Percentiles rank a stretch among this genome's conserved stretches.
phyloP scores from a whole-genome alignment of 1,140 invertebrate species.

The Monomorium pharaonis region DNA sequence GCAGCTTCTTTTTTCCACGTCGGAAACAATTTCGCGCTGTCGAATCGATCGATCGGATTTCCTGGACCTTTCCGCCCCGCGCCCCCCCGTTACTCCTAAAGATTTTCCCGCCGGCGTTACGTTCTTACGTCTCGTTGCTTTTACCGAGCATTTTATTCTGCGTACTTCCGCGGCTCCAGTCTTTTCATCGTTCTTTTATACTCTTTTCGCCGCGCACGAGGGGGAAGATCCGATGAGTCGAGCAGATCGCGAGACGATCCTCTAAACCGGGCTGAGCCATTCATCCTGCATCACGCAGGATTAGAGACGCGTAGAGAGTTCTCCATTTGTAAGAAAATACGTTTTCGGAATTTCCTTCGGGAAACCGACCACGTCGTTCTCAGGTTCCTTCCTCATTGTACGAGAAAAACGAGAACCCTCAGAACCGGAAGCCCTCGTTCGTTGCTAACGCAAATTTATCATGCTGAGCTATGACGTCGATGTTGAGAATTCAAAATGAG shows the following conservation, averaged over 20 bases:
- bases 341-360: slow-evolving; percentile 73
- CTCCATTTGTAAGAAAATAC: slow-evolving; percentile 82
- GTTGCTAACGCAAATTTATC: slow-evolving; percentile 73
- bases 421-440: slow-evolving; percentile 57
- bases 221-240: slow-evolving; percentile 40
- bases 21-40: slow-evolving; percentile 55
- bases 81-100: slow-evolving; percentile 9
- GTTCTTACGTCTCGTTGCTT: slow-evolving; percentile 53
- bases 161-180: slow-evolving; percentile 31
- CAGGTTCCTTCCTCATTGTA: slow-evolving; percentile 73
- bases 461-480: slow-evolving; percentile 74
- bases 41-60: slow-evolving; percentile 53
- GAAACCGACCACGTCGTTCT: slow-evolving; percentile 60
- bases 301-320: slow-evolving; percentile 76
- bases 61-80: neutral
- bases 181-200: slow-evolving; percentile 43
- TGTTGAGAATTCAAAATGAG: slow-evolving; percentile 73
- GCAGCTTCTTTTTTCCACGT: slow-evolving; percentile 40
- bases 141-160: slow-evolving; percentile 42
- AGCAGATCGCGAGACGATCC: slow-evolving; percentile 56
- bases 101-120: slow-evolving; percentile 45
- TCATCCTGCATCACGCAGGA: slow-evolving; percentile 75
- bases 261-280: slow-evolving; percentile 64
- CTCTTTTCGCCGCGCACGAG: neutral
- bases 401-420: slow-evolving; percentile 70